These are phyloP conservation scores for Agriotes lineatus DNA, from an alignment of 2,888 invertebrate genomes.

Conservation along the genomic window DNA sequence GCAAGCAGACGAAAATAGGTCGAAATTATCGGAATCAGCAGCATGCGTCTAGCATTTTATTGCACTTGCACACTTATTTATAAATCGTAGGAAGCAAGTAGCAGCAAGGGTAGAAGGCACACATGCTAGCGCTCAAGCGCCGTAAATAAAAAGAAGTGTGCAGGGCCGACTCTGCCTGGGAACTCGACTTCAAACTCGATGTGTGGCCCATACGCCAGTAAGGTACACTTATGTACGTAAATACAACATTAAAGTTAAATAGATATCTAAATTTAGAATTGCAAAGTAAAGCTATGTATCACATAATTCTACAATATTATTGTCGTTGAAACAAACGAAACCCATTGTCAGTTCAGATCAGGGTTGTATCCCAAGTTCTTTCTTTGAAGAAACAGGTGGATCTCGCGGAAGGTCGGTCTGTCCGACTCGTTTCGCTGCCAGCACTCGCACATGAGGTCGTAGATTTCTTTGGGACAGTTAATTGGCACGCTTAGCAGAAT, in stretches of 20 bases:
- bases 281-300: conserved; percentile 43
- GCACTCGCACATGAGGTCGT: conserved; percentile 88
- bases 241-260: conserved; percentile 13
- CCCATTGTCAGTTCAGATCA: conserved; percentile 59
- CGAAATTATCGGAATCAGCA: conserved; percentile 16
- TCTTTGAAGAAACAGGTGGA: conserved; percentile 85
- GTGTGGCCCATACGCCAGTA: conserved; percentile 21
- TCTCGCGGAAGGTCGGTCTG: conserved; percentile 85
- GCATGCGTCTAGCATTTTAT: conserved; percentile 26
- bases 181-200: too few relatives aligned
- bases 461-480: conserved; percentile 87
- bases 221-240: conserved; percentile 38
- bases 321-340: conserved; percentile 39
- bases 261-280: conserved; percentile 36
- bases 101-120: conserved; percentile 47
- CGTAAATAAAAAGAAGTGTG: conserved; percentile 27
- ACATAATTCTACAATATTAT: conserved; percentile 44
- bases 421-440: conserved; percentile 85
- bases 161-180: conserved; percentile 1
- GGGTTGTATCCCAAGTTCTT: conserved; percentile 75
- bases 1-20: conserved; percentile 20
- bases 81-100: conserved; percentile 29
- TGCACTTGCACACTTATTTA: conserved; percentile 31
- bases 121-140: conserved; percentile 44
- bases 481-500: conserved; percentile 76